Evolutionary conservation across 2,113 vertebrate genomes (phyloP).

Genomic region (Eudyptes chrysolophus): DNA sequence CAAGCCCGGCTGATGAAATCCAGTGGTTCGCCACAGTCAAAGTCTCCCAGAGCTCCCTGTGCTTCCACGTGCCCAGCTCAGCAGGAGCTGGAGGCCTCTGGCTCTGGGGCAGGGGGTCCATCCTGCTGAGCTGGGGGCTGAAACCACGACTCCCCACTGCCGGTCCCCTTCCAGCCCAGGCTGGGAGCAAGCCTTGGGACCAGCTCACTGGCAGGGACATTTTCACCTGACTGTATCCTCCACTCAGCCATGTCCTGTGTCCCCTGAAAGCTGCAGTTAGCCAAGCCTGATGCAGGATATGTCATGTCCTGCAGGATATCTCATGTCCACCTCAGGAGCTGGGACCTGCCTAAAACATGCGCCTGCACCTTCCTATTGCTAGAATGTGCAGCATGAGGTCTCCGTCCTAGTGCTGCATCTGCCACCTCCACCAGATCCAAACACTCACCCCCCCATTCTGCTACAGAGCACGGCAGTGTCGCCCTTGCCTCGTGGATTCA

Average conservation of each 20-base stretch:
- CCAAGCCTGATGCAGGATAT: not conserved
- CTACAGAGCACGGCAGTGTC: not conserved
- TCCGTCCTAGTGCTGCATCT: not conserved
- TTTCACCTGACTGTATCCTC: not conserved
- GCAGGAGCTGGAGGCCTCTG: not conserved
- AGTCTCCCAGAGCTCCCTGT: not conserved
- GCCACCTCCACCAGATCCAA: not conserved
- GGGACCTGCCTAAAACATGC: not conserved
- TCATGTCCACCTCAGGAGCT: not conserved
- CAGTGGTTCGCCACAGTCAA: not conserved
- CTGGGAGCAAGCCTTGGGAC: not conserved
- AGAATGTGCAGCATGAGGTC: not conserved
- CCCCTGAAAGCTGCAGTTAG: not conserved
- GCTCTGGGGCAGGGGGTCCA: not conserved
- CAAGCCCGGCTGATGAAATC: not conserved
- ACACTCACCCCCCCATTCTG: not conserved
- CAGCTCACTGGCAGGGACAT: not conserved
- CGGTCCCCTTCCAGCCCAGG: not conserved
- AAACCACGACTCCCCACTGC: no score
- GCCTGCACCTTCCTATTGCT: not conserved
- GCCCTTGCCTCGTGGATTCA: not conserved
- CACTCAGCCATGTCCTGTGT: not conserved
- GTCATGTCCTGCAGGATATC: not conserved
- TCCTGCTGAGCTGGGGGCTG: not conserved
- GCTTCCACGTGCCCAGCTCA: accelerated